A percentile compares a stretch with the other conserved stretches of the same genome.
phyloP scores from a whole-genome alignment of 2,888 invertebrate genomes.

The Rhynchonema sp. region DNA sequence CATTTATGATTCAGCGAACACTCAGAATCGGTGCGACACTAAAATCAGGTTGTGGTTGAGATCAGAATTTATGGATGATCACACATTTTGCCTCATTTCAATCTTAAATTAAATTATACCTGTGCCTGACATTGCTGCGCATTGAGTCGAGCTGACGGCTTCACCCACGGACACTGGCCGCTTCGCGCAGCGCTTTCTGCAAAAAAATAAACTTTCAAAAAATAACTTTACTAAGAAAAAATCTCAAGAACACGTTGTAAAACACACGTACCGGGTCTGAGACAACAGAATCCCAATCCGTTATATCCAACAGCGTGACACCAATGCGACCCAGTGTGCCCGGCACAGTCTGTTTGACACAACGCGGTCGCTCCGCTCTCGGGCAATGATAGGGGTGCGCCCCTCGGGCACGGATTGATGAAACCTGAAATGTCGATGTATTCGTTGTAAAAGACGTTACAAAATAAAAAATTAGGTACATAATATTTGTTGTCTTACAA shows the following conservation, averaged over 20 bases:
- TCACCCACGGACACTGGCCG: not conserved
- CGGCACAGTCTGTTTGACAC: not conserved
- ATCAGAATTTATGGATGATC: no score
- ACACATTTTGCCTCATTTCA: no score
- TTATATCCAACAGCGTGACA: not conserved
- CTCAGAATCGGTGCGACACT: constrained; percentile 15
- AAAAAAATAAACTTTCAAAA: no score
- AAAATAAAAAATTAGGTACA: no score
- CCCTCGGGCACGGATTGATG: not conserved
- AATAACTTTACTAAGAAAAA: no score
- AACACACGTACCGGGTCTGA: not conserved
- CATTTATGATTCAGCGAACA: constrained; percentile 18
- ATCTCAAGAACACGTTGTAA: not conserved
- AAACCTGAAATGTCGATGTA: no score
- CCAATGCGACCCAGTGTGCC: not conserved
- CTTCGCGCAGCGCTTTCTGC: not conserved
- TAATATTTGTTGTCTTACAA: no score
- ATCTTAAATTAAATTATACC: no score
- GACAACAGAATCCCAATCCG: not conserved
- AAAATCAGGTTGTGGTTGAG: no score
- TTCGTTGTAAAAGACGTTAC: no score
- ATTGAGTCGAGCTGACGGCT: not conserved
- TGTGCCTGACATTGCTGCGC: not conserved
- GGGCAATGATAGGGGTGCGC: not conserved
- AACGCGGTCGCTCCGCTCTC: not conserved